phyloP scores from a whole-genome alignment of 2,888 invertebrate species.

The Zaprionus obscuricornis region DNA sequence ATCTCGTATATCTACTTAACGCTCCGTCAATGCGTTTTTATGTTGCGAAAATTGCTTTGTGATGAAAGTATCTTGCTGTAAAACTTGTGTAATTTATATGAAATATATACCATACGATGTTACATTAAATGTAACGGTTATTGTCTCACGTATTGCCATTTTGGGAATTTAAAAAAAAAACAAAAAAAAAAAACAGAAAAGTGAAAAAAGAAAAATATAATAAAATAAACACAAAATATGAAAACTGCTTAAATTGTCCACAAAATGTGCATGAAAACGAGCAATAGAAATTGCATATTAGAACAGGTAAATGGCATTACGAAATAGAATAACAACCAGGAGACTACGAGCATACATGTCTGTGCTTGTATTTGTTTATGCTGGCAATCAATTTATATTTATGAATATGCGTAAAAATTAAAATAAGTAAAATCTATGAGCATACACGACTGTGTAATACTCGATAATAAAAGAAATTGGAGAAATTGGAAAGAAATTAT shows the following conservation, averaged over 20 bases:
- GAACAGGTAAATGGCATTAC: slow-evolving; percentile 20
- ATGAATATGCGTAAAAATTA: too few relatives aligned
- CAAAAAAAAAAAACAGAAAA: too few relatives aligned
- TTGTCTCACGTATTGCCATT: slow-evolving; percentile 76
- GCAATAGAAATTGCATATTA: slow-evolving; percentile 22
- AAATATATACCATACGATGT: slow-evolving; percentile 51
- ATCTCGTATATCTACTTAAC: slow-evolving; percentile 1
- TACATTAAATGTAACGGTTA: slow-evolving; percentile 79
- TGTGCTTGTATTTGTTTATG: too few relatives aligned
- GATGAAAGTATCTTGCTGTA: slow-evolving; percentile 62
- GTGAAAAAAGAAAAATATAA: too few relatives aligned
- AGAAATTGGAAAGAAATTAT: too few relatives aligned
- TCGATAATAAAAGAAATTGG: too few relatives aligned
- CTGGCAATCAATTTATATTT: too few relatives aligned
- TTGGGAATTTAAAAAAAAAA: slow-evolving; percentile 80
- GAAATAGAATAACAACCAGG: neutral
- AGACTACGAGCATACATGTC: too few relatives aligned
- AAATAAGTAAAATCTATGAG: too few relatives aligned
- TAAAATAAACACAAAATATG: too few relatives aligned
- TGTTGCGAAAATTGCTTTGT: slow-evolving; percentile 60
- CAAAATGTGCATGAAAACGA: slow-evolving; percentile 61
- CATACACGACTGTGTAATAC: too few relatives aligned
- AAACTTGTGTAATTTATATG: slow-evolving; percentile 26
- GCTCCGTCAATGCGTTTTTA: too few relatives aligned
- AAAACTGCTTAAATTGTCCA: slow-evolving; percentile 72